Evolutionary conservation across 2,888 invertebrate species (phyloP).

Genomic region (Brachyptera putata): DNA sequence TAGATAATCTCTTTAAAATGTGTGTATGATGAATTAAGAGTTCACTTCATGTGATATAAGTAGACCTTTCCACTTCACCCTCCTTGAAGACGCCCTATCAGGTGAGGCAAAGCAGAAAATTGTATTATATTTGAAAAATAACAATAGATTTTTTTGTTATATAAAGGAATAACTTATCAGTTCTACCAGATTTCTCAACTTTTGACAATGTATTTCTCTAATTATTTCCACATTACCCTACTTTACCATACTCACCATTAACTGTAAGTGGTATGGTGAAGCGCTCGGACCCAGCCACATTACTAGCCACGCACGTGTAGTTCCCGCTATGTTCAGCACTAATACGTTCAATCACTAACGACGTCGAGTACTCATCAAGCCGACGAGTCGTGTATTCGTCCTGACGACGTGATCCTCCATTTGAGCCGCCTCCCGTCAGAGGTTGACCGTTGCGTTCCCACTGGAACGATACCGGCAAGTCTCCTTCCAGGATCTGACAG

Average conservation of each 20-base stretch:
- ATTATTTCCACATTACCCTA: too few species aligned
- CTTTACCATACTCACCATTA: constrained; percentile 79
- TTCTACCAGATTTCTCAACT: too few species aligned
- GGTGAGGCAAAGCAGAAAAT: too few species aligned
- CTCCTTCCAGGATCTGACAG: constrained; percentile 87
- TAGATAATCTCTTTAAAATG: too few species aligned
- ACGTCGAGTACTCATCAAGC: constrained; percentile 81
- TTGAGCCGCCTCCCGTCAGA: constrained; percentile 58
- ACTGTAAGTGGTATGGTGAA: constrained; percentile 77
- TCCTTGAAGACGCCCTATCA: too few species aligned
- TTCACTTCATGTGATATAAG: too few species aligned
- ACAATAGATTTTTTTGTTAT: too few species aligned
- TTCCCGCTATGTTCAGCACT: constrained; percentile 83
- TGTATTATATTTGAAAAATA: too few species aligned
- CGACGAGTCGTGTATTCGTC: constrained; percentile 75
- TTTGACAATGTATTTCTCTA: too few species aligned
- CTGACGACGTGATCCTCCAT: constrained; percentile 56
- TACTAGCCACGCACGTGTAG: constrained; percentile 88
- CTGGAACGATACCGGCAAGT: constrained; percentile 83
- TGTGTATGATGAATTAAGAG: too few species aligned
- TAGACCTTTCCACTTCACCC: too few species aligned
- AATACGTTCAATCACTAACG: constrained; percentile 80
- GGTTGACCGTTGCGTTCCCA: constrained; percentile 87
- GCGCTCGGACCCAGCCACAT: constrained; percentile 74
- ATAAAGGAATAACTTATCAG: too few species aligned